Conservation (phyloP, 1,140 invertebrate species). For the Lutraria rhynchaena region DNA sequence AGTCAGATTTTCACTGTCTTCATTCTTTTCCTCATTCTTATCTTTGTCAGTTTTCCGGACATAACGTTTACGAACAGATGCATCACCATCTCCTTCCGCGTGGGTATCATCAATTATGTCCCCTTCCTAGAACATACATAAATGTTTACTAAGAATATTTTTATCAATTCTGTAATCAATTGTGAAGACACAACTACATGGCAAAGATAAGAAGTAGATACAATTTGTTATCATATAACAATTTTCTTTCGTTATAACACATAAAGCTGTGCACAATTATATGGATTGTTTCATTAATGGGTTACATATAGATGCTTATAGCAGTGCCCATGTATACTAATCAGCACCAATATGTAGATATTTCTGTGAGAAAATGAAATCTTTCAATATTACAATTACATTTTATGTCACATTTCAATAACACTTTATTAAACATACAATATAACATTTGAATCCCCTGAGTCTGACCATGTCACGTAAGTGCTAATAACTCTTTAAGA, state of each 20-base stretch:
- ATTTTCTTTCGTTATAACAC: background rate
- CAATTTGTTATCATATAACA: background rate
- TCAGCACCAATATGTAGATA: no score
- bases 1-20: constrained; percentile 5
- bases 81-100: constrained; percentile 20
- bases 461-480: no score
- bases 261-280: background rate
- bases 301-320: no score
- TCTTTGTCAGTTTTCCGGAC: background rate
- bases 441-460: no score
- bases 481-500: no score
- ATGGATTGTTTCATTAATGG: background rate
- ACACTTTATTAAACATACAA: no score
- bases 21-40: background rate
- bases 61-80: constrained; percentile 13
- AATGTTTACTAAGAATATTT: background rate
- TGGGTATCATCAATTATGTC: constrained; percentile 61
- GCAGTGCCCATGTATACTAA: no score
- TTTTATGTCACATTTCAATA: no score
- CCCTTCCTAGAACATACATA: constrained; percentile 17
- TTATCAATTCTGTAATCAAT: background rate
- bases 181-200: background rate
- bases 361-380: no score
- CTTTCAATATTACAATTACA: no score
- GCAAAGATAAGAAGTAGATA: background rate